A percentile compares a stretch with the other conserved stretches of the same genome.
Evolutionary conservation across 1,140 invertebrate species (phyloP).

Genomic region (Mylabris phalerata): DNA sequence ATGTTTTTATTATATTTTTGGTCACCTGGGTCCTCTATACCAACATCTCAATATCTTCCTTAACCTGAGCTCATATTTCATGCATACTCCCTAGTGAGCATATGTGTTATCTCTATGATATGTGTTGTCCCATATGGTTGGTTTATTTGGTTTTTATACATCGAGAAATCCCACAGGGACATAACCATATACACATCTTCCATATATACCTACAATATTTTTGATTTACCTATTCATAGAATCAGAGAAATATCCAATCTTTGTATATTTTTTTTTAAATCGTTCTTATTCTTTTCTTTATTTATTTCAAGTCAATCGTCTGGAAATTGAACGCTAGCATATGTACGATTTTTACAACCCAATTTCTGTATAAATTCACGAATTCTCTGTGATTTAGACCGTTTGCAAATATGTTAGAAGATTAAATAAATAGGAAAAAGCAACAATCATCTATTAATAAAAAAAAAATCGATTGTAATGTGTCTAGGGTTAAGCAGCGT

Average conservation of each 20-base stretch:
- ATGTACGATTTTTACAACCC: too few relatives aligned
- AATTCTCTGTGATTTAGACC: too few relatives aligned
- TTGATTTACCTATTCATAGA: slow-evolving; percentile 40
- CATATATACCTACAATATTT: background rate
- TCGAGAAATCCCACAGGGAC: slow-evolving; percentile 27
- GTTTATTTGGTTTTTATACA: slow-evolving; percentile 39
- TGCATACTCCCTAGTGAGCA: slow-evolving; percentile 27
- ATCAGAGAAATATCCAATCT: slow-evolving; percentile 2
- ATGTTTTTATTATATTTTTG: background rate
- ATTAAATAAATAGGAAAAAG: too few relatives aligned
- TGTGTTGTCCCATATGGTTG: slow-evolving; percentile 36
- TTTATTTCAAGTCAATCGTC: slow-evolving; percentile 6
- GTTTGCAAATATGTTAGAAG: too few relatives aligned
- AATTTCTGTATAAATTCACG: too few relatives aligned
- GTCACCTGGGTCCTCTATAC: slow-evolving; percentile 30
- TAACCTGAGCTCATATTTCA: slow-evolving; percentile 35
- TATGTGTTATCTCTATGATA: slow-evolving; percentile 37
- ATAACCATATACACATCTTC: slow-evolving; percentile 14
- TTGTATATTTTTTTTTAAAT: too few relatives aligned
- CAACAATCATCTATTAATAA: background rate
- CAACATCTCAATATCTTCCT: slow-evolving; percentile 20
- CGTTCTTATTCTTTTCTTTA: background rate
- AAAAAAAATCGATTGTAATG: background rate
- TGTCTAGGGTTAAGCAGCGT: slow-evolving; percentile 23
- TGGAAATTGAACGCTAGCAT: background rate